A percentile compares a stretch with the other conserved stretches of the same genome.
Conservation (phyloP, 2,113 vertebrate species). For the human (Homo sapiens) region DNA sequence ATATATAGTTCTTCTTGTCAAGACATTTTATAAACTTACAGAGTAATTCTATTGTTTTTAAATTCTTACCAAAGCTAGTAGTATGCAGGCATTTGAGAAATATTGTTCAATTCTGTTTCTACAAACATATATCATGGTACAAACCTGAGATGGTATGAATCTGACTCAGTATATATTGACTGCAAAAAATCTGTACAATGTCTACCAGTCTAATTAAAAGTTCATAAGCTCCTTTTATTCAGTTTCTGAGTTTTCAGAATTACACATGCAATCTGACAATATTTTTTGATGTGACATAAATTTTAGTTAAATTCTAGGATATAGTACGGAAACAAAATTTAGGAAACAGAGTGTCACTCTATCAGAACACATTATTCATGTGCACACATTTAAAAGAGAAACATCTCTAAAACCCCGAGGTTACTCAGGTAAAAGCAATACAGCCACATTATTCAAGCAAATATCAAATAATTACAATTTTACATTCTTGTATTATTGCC, state of each 20-base stretch:
- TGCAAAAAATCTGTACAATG: not conserved
- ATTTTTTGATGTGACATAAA: slow-evolving; percentile 25
- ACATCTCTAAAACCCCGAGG: not conserved
- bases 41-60: not conserved
- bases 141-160: not conserved
- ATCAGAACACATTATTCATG: slow-evolving; percentile 31
- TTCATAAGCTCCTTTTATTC: not conserved
- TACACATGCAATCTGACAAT: slow-evolving; percentile 15
- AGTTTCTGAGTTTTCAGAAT: slow-evolving; percentile 40
- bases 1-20: not conserved
- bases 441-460: not conserved
- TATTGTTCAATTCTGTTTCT: not conserved
- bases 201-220: not conserved
- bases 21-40: not conserved
- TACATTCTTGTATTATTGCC: not conserved
- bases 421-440: not conserved
- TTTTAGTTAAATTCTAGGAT: slow-evolving; percentile 56
- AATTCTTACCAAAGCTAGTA: slow-evolving; percentile 22
- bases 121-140: not conserved
- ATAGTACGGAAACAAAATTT: slow-evolving; percentile 48
- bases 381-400: slow-evolving; percentile 17
- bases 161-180: not conserved
- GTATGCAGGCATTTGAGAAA: not conserved
- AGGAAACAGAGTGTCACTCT: slow-evolving; percentile 2
- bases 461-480: slow-evolving; percentile 33